Conservation (phyloP, 64 coral and sea anemone genomes). For the Montipora sp. region DNA sequence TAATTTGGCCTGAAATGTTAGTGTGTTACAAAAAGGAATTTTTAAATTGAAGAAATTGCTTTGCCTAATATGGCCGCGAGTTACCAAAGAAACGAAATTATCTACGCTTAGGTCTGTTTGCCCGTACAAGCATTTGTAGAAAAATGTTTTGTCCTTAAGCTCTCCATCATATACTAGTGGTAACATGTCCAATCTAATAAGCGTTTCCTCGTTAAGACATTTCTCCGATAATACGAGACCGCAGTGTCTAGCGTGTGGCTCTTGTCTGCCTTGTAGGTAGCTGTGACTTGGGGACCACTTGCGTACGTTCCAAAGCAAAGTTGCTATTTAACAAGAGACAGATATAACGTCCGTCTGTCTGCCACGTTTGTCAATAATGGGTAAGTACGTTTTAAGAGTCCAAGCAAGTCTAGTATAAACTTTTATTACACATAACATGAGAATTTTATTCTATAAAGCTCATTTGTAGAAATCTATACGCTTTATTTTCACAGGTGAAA, state of each 20-base stretch:
- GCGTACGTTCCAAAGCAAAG: not conserved
- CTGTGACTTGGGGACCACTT: not conserved
- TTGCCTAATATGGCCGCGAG: no score
- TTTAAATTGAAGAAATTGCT: not conserved
- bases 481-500: no score
- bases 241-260: not conserved
- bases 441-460: no score
- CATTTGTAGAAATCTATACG: no score
- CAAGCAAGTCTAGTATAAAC: not conserved
- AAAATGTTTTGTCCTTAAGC: not conserved
- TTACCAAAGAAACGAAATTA: no score
- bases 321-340: not conserved
- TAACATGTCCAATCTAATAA: not conserved
- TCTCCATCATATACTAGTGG: not conserved
- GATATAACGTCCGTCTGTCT: not conserved
- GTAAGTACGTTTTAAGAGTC: not conserved
- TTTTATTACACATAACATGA: no score
- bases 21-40: not conserved
- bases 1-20: not conserved
- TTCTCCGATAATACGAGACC: not conserved
- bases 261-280: not conserved
- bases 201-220: not conserved
- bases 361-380: slow-evolving; percentile 4
- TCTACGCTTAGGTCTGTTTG: no score
- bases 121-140: not conserved